phyloP scores from a whole-genome alignment of 2,888 invertebrate genomes.

The Tricholauxania praeusta region DNA sequence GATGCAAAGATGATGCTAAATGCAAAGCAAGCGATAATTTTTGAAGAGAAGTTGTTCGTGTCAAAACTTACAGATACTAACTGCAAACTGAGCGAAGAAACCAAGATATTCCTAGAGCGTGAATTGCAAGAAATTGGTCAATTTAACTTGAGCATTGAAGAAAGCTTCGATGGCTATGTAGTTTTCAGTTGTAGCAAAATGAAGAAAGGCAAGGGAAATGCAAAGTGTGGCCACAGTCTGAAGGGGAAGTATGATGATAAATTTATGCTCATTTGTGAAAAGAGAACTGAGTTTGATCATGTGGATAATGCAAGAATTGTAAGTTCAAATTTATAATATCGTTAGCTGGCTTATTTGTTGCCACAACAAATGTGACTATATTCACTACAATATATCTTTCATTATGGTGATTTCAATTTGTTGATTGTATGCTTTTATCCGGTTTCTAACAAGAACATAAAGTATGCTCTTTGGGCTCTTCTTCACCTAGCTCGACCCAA shows the following conservation, averaged over 20 bases:
- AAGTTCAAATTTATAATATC: conserved; percentile 13
- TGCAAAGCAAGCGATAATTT: conserved; percentile 55
- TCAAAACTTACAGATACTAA: conserved; percentile 54
- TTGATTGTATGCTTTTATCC: too few species aligned
- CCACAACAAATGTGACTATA: too few species aligned
- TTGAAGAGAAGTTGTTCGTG: conserved; percentile 55
- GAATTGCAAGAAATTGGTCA: conserved; percentile 57
- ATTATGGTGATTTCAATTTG: too few species aligned
- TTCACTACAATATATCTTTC: too few species aligned
- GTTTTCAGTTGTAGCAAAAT: conserved; percentile 59
- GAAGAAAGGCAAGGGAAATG: conserved; percentile 53
- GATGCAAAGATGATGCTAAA: conserved; percentile 55
- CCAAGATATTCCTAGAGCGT: conserved; percentile 58
- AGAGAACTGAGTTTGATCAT: conserved; percentile 59
- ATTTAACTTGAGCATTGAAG: conserved; percentile 57
- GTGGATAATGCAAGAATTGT: conserved; percentile 56
- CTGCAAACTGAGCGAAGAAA: conserved; percentile 56
- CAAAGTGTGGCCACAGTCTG: conserved; percentile 56
- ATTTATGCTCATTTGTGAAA: conserved; percentile 58
- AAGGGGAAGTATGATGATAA: conserved; percentile 59
- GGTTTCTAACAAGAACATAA: too few species aligned
- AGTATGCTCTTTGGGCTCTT: too few species aligned
- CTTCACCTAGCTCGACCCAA: too few species aligned
- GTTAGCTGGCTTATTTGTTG: too few species aligned
- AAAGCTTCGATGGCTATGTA: conserved; percentile 61